Base-by-base conservation (phyloP, 1,140 invertebrate species). In the Atta texana region DNA sequence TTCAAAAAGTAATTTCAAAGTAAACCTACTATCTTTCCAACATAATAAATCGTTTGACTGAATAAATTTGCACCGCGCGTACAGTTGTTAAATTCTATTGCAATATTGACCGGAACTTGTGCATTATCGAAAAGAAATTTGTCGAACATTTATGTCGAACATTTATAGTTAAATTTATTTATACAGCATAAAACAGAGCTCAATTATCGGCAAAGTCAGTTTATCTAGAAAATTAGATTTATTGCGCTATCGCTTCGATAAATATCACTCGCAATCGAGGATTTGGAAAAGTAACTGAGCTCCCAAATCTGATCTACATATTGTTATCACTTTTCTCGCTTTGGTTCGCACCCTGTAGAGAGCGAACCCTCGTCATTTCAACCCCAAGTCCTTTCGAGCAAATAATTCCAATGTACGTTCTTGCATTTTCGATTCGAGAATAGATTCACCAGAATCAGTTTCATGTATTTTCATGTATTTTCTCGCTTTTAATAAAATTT, bases 1-100 rank as follows among this genome's bases (percentile, higher is more conserved):
- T 84, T 74, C 69, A 74, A 84, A 81, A 75, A 84, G 69, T 84
- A 75, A 75, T 51, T 75, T 75, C 80, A 74, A 31, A 61, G 55
- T 63, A 75, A 84, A 84, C 55, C 34, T 51, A 61, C 39, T 75
- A 75, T 84, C 66, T 69, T 69, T 69, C 44, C 3, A n/a, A 39
- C 55, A 68, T 75, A 34, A 75, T 61, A 61, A 84, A 84, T 63
- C 80, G 80, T 64, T 74, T 72, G 80, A 81, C 57, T 72, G 39
- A 84, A 57, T 75, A 61, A 75, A 84, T 75, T 84, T 61, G 24
- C 49, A 55, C 59, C 61, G 14, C n/a, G 8, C 55, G 74, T 76
- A 44, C 31, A 31, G 49, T 18, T 31, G 21, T 78, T 78, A 78
- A 81, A 31, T 81, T 71, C 49, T 55, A 59, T 68, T 44, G 64